Evolutionary conservation across 2,888 invertebrate genomes (phyloP).

Genomic region (Synanthedon vespiformis): DNA sequence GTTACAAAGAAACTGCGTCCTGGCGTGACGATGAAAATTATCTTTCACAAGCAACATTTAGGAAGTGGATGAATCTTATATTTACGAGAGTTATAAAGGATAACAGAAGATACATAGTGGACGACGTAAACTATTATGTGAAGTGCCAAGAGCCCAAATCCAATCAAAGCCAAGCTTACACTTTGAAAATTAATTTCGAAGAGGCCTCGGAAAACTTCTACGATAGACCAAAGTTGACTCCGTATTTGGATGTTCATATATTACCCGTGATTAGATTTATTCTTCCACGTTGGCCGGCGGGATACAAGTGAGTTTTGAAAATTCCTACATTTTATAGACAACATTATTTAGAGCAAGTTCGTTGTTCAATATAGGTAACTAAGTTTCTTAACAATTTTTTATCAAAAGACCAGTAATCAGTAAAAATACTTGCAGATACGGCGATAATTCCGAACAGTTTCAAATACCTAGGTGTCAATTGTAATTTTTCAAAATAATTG

Average conservation of each 20-base stretch:
- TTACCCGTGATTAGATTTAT: conserved; percentile 65
- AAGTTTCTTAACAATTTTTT: too few relatives aligned
- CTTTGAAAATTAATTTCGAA: conserved; percentile 44
- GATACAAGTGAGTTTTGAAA: conserved; percentile 29
- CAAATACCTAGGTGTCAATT: too few relatives aligned
- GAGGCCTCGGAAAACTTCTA: conserved; percentile 22
- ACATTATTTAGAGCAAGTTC: too few relatives aligned
- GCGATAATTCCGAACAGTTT: too few relatives aligned
- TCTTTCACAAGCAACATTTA: conserved; percentile 56
- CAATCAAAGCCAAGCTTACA: conserved; percentile 43
- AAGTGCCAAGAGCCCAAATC: conserved; percentile 4
- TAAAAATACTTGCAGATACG: too few relatives aligned
- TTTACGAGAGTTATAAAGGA: conserved; percentile 24
- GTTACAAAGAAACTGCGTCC: conserved; percentile 42
- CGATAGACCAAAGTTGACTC: too few relatives aligned
- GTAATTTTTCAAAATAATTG: too few relatives aligned
- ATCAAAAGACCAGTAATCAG: too few relatives aligned
- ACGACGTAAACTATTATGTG: conserved; percentile 33
- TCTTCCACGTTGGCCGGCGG: conserved; percentile 44
- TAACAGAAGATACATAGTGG: conserved; percentile 24
- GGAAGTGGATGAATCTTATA: conserved; percentile 60
- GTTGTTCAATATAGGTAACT: too few relatives aligned
- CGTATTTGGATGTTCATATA: conserved; percentile 56
- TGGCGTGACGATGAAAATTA: conserved; percentile 59
- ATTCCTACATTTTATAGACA: too few relatives aligned